Evolutionary conservation across 2,888 invertebrate species (phyloP).

Genomic region (Papilio protenor): DNA sequence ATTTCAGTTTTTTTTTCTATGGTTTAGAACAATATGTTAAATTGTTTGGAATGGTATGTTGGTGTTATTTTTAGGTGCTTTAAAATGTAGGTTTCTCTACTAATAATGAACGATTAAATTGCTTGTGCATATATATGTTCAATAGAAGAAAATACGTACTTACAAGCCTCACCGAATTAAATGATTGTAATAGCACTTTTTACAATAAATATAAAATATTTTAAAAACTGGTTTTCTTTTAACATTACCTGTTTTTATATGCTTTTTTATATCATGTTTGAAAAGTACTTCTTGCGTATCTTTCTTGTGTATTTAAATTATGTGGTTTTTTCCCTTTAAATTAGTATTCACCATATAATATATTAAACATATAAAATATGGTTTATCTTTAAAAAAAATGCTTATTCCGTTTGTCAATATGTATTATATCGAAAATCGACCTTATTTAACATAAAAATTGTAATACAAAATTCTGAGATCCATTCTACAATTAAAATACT

Average conservation of each 20-base stretch:
- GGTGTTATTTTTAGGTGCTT: constrained; percentile 42
- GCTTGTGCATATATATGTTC: constrained; percentile 26
- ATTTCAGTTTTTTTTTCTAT: not conserved
- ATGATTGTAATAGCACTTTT: constrained; percentile 31
- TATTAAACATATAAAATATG: not conserved
- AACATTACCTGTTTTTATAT: not conserved
- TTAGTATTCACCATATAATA: too few relatives aligned
- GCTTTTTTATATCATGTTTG: not conserved
- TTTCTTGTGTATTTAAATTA: too few relatives aligned
- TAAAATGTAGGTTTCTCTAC: constrained; percentile 21
- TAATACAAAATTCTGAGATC: constrained; percentile 22
- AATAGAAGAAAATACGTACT: constrained; percentile 21
- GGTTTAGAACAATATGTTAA: constrained; percentile 8
- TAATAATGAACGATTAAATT: constrained; percentile 14
- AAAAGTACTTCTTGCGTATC: too few relatives aligned
- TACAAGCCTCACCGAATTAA: constrained; percentile 32
- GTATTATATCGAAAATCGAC: not conserved
- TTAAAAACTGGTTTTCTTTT: not conserved
- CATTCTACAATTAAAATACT: constrained; percentile 9
- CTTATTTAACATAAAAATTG: not conserved
- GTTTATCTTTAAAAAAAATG: not conserved
- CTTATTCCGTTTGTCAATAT: constrained; percentile 1
- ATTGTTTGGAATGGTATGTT: not conserved
- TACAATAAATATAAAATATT: constrained; percentile 34
- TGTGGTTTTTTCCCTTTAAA: too few relatives aligned